Conservation (phyloP, 2,888 invertebrate genomes). For the Tiliacea aurago region DNA sequence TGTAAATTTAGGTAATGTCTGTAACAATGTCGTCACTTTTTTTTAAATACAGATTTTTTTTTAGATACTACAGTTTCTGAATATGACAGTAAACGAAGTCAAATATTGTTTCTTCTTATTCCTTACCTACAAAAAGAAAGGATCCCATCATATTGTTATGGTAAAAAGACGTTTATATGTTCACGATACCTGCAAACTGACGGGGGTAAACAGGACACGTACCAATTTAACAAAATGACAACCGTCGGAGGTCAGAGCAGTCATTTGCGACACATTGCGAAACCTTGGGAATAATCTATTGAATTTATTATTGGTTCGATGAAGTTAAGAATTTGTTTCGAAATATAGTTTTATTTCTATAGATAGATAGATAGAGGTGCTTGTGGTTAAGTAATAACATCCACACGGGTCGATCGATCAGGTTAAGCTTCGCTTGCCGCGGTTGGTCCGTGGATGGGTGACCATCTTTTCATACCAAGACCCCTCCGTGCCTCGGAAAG, state of each 20-base stretch:
- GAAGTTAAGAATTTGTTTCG: background rate
- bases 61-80: background rate
- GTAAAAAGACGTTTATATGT: constrained; percentile 15
- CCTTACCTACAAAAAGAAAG: constrained; percentile 17
- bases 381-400: no score
- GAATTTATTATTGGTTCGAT: constrained; percentile 15
- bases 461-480: no score
- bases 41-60: no score
- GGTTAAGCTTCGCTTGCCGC: no score
- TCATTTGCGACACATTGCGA: constrained; percentile 30
- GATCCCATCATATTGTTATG: background rate
- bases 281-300: constrained; percentile 19
- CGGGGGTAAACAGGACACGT: constrained; percentile 35
- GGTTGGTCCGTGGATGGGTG: no score
- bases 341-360: background rate
- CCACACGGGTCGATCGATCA: no score
- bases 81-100: background rate
- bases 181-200: constrained; percentile 33
- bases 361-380: no score
- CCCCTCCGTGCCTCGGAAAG: no score
- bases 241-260: constrained; percentile 26
- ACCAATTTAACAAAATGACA: constrained; percentile 62
- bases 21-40: no score
- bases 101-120: background rate
- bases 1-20: no score